Base-by-base conservation (phyloP, 1,140 invertebrate species). In the Bathynomus jamesi region DNA sequence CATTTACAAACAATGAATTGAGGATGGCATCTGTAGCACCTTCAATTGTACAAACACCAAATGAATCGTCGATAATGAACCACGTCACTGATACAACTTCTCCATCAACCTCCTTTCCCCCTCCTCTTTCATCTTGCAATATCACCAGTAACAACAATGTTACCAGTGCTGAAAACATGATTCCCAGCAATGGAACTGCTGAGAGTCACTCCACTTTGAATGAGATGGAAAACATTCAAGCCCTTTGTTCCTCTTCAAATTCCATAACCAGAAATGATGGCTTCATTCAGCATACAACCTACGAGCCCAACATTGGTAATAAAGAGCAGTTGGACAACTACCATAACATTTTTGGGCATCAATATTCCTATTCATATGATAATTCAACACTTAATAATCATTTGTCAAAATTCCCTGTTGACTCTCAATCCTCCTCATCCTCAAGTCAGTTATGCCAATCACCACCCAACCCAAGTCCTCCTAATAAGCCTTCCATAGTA, bases 401-500 rank as follows among this genome's bases (percentile, higher is more conserved):
- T 27, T 67, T 40, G 66, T 4, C 32, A 21, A 28, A 21, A 63
- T 61, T 17, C 69, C 69, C 46, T 65, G 65, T 40, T 30, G 30
- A 8, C 63, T 63, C 31, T 65, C 63, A 32, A 21, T 46, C 0
- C 60, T 66, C 24, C 27, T 30, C 46, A 63, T 7, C 31, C 10
- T 61, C 5, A 66, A 60, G 24, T 61, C 25, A 11, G 32, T 30
- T 7, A 28, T 13, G 46, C 46, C 46, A 13, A 11, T 13, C 29
- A 21, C 69, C 1, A 40, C 61, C 0, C 28, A 65, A 25, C 27
- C 69, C n/a, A 74, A 30, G 31, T 13, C 46, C 30, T 25, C n/a
- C 60, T 61, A 65, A 71, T 25, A 65, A 67, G 28, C 28, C 46
- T 29, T 69, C 70, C 10, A 21, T 61, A 10, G 21, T 46, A 8